phyloP scores from a whole-genome alignment of 1,140 invertebrate species.

The Danaus melanippus region DNA sequence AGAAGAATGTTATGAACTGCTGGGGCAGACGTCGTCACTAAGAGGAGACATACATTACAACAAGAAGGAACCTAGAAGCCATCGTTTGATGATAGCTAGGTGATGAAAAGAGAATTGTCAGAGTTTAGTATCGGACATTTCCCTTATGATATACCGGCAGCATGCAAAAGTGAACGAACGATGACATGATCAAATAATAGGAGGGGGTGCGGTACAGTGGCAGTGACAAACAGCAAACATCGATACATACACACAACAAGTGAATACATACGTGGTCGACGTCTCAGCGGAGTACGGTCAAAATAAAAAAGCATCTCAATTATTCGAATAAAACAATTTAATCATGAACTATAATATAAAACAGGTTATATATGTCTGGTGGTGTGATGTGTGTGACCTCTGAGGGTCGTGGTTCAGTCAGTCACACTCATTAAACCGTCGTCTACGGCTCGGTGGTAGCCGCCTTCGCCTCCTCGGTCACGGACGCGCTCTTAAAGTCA shows the following conservation, averaged over 20 bases:
- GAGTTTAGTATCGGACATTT: constrained; percentile 1
- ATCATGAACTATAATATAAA: constrained; percentile 71
- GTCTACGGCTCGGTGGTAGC: constrained; percentile 58
- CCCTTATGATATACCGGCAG: constrained; percentile 31
- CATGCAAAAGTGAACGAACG: constrained; percentile 61
- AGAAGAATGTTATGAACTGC: constrained; percentile 12
- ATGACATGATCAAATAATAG: constrained; percentile 48
- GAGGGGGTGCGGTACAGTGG: constrained; percentile 57
- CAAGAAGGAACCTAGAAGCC: constrained; percentile 17
- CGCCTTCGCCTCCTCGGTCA: constrained; percentile 61
- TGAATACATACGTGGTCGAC: constrained; percentile 70
- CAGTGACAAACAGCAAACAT: constrained; percentile 61
- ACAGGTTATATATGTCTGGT: constrained; percentile 68
- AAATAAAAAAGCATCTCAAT: constrained; percentile 71
- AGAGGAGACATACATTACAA: neutral
- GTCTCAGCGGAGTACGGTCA: constrained; percentile 70
- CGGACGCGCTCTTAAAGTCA: constrained; percentile 65
- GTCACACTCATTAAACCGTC: constrained; percentile 59
- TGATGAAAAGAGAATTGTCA: constrained; percentile 9
- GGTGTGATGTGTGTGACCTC: constrained; percentile 65
- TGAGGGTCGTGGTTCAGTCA: constrained; percentile 43
- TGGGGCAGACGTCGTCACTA: constrained; percentile 6
- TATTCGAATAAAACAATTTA: constrained; percentile 72
- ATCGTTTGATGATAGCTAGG: constrained; percentile 10
- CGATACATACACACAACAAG: constrained; percentile 69